Base-by-base conservation (phyloP, 2,797 vertebrate genomes). In the Sandelia bainsii region DNA sequence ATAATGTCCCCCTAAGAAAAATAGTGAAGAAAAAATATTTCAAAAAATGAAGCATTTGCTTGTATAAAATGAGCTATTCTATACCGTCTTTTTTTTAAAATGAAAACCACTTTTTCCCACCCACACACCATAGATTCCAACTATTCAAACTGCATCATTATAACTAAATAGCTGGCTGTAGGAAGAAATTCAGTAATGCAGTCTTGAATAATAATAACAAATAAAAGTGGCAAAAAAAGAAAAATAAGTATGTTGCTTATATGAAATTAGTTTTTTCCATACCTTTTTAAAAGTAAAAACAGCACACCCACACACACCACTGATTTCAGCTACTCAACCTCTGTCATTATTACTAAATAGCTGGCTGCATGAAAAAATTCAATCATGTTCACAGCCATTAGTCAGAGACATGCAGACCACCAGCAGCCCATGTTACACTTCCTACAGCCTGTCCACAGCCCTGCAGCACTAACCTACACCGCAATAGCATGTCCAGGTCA, bases 341-440 rank as follows among this genome's bases (percentile, higher is more conserved):
- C 57, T 27, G 51, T 76, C 53, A 81, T 77, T 59, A 70, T 63
- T 51, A 79, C 62, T 39, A 54, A 81, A 83, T 29, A 69, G 57
- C 44, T 49, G 37, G n/a, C 63, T 46, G 72, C 63, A 62, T 37
- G 34, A 48, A 79, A 59, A 85, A 86, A 89, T 83, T 73, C 29
- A 89, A 88, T 91, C 85, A 86, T 57, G 78, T 69, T 82, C 49
- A 25, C 59, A 66, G 51, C 60, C 86, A 89, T 90, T 86, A 86
- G 73, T 75, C 74, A 75, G 66, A 70, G 50, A 68, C 42, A 59
- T 72, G 68, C 80, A 71, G 74, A 74, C 52, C 78, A 67, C 62
- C 51, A 75, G 70, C 77, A 75, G 69, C 61, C 71, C 75, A 45
- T 25, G 72, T 64, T 80, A 44, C 60, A 67, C 61, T 73, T 81